Evolutionary conservation across 2,888 invertebrate species (phyloP), one percentile per base, ranked within the genome.

Genomic region (Drosophila ustulata): DNA sequence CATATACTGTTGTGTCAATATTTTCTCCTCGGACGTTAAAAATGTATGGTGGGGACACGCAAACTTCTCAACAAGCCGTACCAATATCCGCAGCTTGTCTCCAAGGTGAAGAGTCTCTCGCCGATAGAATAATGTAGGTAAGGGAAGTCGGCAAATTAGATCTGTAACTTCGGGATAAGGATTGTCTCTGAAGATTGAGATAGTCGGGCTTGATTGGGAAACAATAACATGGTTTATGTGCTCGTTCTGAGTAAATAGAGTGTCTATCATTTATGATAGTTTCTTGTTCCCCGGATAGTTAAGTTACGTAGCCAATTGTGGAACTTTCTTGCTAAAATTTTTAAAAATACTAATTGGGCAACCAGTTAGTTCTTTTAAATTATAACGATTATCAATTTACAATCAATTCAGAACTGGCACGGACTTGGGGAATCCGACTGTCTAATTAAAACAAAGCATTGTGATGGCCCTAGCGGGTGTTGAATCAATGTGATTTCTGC

Each of bases 381-480:
- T 75, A 67, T 6, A 32, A 32, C 32, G 32, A 91, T 92, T 92
- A 92, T 92, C 93, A 92, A 91, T 92, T 88, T 92, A 93, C 61
- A 52, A 53, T 52, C 52, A 53, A 62, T 34, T 59, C 23, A 93
- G 32, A 32, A 32, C 32, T 32, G 32, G 32, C 32, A 32, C 32
- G 32, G 32, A 32, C 32, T 32, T 32, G 93, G 93, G 93, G 93
- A 94, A 94, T 94, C 94, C 93, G 94, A 94, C 94, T 94, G 94
- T 94, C 94, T 94, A 94, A 94, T 94, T 94, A 94, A 75, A 94
- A 94, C 94, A 94, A 93, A 94, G 94, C 94, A 94, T 94, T 94
- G 94, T 93, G 94, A 94, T 94, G 94, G 94, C 93, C 93, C 93
- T 92, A 92, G 92, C 93, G 93, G 93, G 93, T 93, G 93, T 93